Evolutionary conservation across 2,888 invertebrate genomes (phyloP), one percentile per base, ranked within the genome.

Genomic region (Drosophila diplacantha): DNA sequence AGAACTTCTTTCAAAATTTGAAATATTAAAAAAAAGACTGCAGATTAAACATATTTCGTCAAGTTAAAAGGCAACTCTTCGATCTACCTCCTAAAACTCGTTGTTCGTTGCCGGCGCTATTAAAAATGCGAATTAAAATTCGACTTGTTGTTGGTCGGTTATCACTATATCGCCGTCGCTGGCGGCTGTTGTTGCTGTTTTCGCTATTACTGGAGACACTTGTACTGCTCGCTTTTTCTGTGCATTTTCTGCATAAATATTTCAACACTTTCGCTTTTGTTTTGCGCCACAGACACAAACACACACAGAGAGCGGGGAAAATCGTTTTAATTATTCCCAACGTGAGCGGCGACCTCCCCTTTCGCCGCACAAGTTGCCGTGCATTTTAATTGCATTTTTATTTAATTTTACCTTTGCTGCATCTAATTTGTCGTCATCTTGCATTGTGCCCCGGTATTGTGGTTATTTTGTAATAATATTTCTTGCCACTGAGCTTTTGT

Each of bases 181-280:
- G 41, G 41, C 12, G 2, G 43, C 12, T 5, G 26, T 32, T 60
- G 34, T 32, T 46, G n/a, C 12, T 55, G 26, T 37, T 60, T 18
- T 31, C 59, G 37, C 51, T 59, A 56, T 57, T 49, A 38, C 49
- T 63, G 71, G 69, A 60, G 65, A 66, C 76, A 75, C 67, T 73
- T 82, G 70, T 51, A 71, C 47, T 58, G 53, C 29, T 58, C 34
- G 64, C 38, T 56, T 38, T 52, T 69, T 65, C 54, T 82, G 79
- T 83, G 81, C 73, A 78, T 81, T 81, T 78, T 76, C 74, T 84
- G 83, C 79, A 84, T 79, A 84, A 75, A 83, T 74, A 81, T 81
- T 81, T 81, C 85, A 81, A 84, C 81, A 81, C 81, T 81, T 81
- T 81, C 81, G 81, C 81, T 81, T 81, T 81, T 84, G 81, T 83